phyloP scores from a whole-genome alignment of 2,113 vertebrate species.

The Amphiprion percula region DNA sequence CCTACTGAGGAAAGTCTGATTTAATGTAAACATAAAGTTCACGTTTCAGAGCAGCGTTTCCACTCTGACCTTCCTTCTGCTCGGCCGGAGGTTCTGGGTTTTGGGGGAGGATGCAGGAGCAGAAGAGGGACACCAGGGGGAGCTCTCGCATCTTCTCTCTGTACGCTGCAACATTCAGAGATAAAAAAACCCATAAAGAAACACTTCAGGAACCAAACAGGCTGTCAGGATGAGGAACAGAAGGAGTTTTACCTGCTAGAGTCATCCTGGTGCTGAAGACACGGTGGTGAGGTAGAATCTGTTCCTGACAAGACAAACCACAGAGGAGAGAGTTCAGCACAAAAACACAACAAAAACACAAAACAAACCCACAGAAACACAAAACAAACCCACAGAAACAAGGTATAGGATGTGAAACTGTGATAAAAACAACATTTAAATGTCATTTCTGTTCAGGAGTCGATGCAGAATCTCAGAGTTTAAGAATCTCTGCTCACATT shows the following conservation, averaged over 20 bases:
- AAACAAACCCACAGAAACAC: too few relatives aligned
- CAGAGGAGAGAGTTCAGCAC: background rate
- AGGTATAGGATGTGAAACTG: too few relatives aligned
- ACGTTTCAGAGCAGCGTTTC: too few relatives aligned
- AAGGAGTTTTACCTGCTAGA: slow-evolving; percentile 63
- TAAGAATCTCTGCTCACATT: accelerated
- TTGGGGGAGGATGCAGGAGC: slow-evolving; percentile 88
- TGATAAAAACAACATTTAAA: too few relatives aligned
- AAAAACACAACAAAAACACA: background rate
- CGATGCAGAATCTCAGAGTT: too few relatives aligned
- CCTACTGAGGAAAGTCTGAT: too few relatives aligned
- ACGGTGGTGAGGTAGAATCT: slow-evolving; percentile 69
- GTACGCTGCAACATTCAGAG: slow-evolving; percentile 85
- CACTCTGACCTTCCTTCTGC: slow-evolving; percentile 87
- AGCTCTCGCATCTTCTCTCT: slow-evolving; percentile 97
- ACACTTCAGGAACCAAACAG: background rate
- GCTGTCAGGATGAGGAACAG: background rate
- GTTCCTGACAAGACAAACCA: slow-evolving; percentile 57
- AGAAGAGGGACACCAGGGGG: slow-evolving; percentile 93
- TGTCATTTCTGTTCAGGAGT: too few relatives aligned
- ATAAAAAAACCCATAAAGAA: background rate
- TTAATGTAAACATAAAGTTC: too few relatives aligned
- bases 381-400: background rate
- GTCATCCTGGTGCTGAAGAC: slow-evolving; percentile 69
- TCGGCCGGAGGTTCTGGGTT: slow-evolving; percentile 76